A percentile compares a stretch with the other conserved stretches of the same genome.
phyloP scores from a whole-genome alignment of 2,888 invertebrate species.

The Heliconius aoede region DNA sequence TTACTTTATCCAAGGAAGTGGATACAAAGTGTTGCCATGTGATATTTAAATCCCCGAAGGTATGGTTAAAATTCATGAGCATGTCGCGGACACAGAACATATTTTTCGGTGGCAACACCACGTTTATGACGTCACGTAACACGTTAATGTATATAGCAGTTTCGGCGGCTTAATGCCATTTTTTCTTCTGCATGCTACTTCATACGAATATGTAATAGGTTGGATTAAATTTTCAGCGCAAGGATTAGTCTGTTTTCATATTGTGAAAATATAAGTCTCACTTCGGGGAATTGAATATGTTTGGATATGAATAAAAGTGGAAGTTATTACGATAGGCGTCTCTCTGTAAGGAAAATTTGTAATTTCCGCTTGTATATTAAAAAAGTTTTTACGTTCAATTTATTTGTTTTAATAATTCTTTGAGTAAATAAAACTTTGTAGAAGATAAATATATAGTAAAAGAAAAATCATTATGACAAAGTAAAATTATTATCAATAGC shows the following conservation, averaged over 20 bases:
- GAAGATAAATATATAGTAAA: neutral
- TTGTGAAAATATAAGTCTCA: slow-evolving; percentile 17
- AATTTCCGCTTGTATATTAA: slow-evolving; percentile 21
- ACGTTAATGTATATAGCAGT: slow-evolving; percentile 58
- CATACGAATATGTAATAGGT: slow-evolving; percentile 43
- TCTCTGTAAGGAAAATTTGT: slow-evolving; percentile 17
- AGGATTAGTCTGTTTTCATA: slow-evolving; percentile 33
- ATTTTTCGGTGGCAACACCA: slow-evolving; percentile 66
- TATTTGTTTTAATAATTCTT: neutral
- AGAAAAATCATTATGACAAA: neutral
- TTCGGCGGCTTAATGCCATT: slow-evolving; percentile 52
- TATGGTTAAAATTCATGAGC: slow-evolving; percentile 74
- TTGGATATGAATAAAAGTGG: slow-evolving; percentile 14
- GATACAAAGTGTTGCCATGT: slow-evolving; percentile 37
- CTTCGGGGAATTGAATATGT: slow-evolving; percentile 17
- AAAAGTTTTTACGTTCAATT: slow-evolving; percentile 1
- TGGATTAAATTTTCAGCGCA: slow-evolving; percentile 43
- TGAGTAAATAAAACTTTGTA: slow-evolving; percentile 8
- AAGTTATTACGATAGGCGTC: slow-evolving; percentile 14
- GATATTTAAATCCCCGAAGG: slow-evolving; percentile 41
- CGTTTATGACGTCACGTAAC: slow-evolving; percentile 74
- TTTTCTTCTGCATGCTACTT: slow-evolving; percentile 42
- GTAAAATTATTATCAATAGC: too few relatives aligned
- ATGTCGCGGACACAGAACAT: slow-evolving; percentile 60
- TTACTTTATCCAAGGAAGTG: slow-evolving; percentile 17